Base-by-base conservation (phyloP, 2,113 vertebrate species). In the Larimichthys crocea region DNA sequence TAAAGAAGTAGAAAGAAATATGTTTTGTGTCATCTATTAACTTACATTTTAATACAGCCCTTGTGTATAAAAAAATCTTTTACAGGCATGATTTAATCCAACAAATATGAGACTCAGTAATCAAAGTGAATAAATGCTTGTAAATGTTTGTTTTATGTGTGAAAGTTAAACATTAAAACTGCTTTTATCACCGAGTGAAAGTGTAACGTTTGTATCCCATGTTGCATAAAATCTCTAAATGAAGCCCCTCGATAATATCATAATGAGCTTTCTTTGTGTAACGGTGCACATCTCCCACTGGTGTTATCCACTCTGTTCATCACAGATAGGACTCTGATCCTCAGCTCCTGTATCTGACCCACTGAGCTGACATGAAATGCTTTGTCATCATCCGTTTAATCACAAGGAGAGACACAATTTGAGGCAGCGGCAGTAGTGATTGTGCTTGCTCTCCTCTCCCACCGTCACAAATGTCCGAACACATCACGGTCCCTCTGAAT, bases 311-410 rank as follows among this genome's bases (percentile, higher is more conserved):
- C 67, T 59, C 40, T 20, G 16, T 60, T 82, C 48, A 71, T 76
- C 84, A 49, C 72, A 73, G 59, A 86, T 42, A 74, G 46, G 57
- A 76, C 67, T 74, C 71, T 22, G 65, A 80, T 79, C 59, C 52
- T 29, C 31, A 63, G 67, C 56, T 74, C 75, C 59, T 64, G 69
- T 52, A 64, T 77, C 74, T 86, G 86, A 86, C 77, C 86, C 82
- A 80, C 26, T 85, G 79, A 89, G 81, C 86, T 20, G 11, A 52
- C 44, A 75, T 74, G 70, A 86, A 74, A 72, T 55, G 66, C 87
- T 73, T 83, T 88, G 79, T 86, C 81, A 75, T 82, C 74, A 67
- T 88, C 61, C 63, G 50, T 89, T 86, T 75, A 83, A 87, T 87
- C 83, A 75, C 66, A 19, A 56, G 52, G 59, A 64, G 29, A 72